A percentile compares a stretch with the other conserved stretches of the same genome.
Conservation (phyloP, 2,113 vertebrate species). For the Pseudopodoces humilis region DNA sequence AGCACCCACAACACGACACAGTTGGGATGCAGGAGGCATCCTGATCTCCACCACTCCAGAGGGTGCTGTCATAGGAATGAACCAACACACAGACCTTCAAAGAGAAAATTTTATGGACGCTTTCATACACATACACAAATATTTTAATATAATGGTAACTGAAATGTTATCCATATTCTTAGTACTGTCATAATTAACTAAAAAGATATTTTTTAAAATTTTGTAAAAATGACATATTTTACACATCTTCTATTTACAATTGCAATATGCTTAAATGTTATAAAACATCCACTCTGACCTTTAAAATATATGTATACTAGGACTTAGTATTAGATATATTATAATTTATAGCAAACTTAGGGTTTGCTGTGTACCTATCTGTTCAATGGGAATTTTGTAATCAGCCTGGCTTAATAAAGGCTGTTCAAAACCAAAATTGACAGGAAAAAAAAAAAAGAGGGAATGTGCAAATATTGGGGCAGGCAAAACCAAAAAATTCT, state of each 20-base stretch:
- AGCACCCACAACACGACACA: neutral
- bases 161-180: constrained; percentile 88
- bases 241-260: constrained; percentile 99
- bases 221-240: constrained; percentile 94
- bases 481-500: constrained; percentile 25
- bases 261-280: constrained; percentile 94
- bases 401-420: constrained; percentile 76
- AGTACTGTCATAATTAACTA: constrained; percentile 81
- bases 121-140: constrained; percentile 83
- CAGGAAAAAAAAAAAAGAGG: constrained; percentile 3
- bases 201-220: constrained; percentile 80
- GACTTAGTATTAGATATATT: constrained; percentile 80
- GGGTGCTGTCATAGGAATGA: neutral
- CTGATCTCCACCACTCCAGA: neutral
- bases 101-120: constrained; percentile 66
- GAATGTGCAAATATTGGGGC: constrained; percentile 75
- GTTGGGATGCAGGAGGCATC: neutral
- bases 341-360: constrained; percentile 70
- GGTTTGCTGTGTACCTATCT: constrained; percentile 76
- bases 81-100: neutral
- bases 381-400: constrained; percentile 70
- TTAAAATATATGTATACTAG: constrained; percentile 83
- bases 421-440: constrained; percentile 62
- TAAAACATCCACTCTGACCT: constrained; percentile 87
- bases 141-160: constrained; percentile 79